Conservation (phyloP, 2,113 vertebrate genomes). For the Columba livia region DNA sequence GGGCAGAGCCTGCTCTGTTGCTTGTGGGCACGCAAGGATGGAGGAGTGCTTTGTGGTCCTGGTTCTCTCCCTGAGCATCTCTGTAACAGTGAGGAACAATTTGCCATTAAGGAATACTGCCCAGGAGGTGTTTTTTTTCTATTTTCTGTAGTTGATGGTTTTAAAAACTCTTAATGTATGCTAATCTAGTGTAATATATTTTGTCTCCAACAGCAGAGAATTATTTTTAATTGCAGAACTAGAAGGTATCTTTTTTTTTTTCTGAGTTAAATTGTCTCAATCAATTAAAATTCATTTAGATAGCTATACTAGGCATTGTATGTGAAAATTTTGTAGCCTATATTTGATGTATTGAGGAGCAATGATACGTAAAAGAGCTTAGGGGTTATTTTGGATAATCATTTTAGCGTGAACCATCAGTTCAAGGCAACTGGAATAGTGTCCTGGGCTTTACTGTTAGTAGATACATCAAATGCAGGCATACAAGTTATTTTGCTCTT, state of each 20-base stretch:
- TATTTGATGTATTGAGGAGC: neutral
- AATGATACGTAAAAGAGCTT: neutral
- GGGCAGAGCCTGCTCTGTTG: neutral
- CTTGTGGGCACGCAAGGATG: neutral
- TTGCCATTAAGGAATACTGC: neutral
- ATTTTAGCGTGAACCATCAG: neutral
- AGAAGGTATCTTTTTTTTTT: neutral
- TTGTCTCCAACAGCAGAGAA: neutral
- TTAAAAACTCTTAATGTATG: neutral
- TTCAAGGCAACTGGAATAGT: neutral
- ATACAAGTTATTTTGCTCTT: neutral
- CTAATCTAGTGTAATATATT: neutral
- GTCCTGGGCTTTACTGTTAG: neutral
- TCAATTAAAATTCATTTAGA: neutral
- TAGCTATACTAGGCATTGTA: neutral
- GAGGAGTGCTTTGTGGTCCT: neutral
- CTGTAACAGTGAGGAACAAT: neutral
- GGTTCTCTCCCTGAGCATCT: accelerated
- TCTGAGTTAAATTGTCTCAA: neutral
- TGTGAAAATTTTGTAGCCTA: neutral
- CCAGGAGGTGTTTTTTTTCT: neutral
- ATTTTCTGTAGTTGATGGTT: neutral
- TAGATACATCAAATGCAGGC: neutral
- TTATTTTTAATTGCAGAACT: neutral
- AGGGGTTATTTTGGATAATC: neutral